Evolutionary conservation across 1,140 invertebrate species (phyloP), one percentile per base, ranked within the genome.

Genomic region (Drosophila kurseongensis): DNA sequence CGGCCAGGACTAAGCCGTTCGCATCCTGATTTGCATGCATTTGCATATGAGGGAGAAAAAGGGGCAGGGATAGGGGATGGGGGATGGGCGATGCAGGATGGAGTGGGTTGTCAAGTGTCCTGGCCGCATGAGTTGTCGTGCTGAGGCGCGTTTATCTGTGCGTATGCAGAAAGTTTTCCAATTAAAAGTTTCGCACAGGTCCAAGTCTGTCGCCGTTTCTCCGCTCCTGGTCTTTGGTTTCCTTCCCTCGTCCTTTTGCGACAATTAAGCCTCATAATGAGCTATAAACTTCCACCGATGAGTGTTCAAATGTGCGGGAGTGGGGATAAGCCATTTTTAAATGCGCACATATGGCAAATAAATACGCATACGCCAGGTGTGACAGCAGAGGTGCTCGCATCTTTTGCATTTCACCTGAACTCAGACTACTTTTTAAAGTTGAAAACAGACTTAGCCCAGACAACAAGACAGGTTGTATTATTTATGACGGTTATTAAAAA

Each of bases 81-180:
- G 18, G 18, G 18, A 18, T 18, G 18, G 18, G 18, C 1, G 18
- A 50, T 59, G 23, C 32, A 6, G 36, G 35, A 32, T 54, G 52
- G 60, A 62, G 45, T 59, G 72, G 56, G 65, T 71, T 80, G 73
- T 67, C 66, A 81, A 80, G 78, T 80, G 55, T 58, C 45, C 47
- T 69, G 42, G 50, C 27, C 40, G 67, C 66, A 66, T 55, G 35
- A 48, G 67, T 27, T 47, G 65, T 48, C 67, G 42, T 48, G 50
- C 14, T 47, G 62, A 69, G 52, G 48, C 73, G 81, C 74, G 78
- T 86, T 78, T 86, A 86, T 86, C 83, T 78, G 66, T 86, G 83
- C 82, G 83, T 86, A 88, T 86, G 82, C 83, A 81, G 77, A 78
- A 86, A 86, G 68, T 86, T 86, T 86, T 86, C 82, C 82, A 86